phyloP scores from a whole-genome alignment of 1,140 invertebrate species.

The Drosophila novamexicana region DNA sequence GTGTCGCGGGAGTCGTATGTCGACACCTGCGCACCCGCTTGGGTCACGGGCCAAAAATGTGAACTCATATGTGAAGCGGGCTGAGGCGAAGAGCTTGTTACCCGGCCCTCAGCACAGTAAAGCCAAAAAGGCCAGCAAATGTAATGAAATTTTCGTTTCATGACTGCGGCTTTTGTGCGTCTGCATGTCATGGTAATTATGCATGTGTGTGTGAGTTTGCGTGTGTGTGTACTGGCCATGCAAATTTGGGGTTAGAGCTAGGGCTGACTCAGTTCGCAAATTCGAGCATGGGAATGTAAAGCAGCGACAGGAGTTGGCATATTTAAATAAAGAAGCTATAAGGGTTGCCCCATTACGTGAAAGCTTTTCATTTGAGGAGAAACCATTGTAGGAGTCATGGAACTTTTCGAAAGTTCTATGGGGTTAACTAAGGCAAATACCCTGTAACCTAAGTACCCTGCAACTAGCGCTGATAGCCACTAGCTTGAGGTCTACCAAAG shows the following conservation, averaged over 20 bases:
- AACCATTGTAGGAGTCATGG: no score
- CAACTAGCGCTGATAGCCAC: no score
- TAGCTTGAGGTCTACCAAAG: no score
- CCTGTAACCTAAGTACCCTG: no score
- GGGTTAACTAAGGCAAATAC: no score
- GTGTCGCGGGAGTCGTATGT: conserved; percentile 49
- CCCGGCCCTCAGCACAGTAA: not conserved
- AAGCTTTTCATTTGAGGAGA: no score
- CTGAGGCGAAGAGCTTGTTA: conserved; percentile 1
- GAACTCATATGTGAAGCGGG: conserved; percentile 71
- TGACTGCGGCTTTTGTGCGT: conserved; percentile 55
- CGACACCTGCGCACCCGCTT: conserved; percentile 69
- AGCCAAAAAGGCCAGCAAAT: conserved; percentile 53
- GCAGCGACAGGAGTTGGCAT: no score
- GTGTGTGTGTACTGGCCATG: conserved; percentile 12
- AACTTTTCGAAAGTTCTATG: no score
- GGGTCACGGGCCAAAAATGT: conserved; percentile 80
- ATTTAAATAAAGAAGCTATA: not conserved
- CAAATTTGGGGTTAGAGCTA: conserved; percentile 14
- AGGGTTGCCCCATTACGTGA: not conserved
- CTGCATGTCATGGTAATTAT: conserved; percentile 76
- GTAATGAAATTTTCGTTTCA: conserved; percentile 67
- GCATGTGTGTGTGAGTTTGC: not conserved
- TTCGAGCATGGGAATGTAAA: conserved; percentile 7
- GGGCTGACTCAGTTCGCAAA: conserved; percentile 8